Base-by-base conservation (phyloP, 2,888 invertebrate species). In the Creontiades dilutus region DNA sequence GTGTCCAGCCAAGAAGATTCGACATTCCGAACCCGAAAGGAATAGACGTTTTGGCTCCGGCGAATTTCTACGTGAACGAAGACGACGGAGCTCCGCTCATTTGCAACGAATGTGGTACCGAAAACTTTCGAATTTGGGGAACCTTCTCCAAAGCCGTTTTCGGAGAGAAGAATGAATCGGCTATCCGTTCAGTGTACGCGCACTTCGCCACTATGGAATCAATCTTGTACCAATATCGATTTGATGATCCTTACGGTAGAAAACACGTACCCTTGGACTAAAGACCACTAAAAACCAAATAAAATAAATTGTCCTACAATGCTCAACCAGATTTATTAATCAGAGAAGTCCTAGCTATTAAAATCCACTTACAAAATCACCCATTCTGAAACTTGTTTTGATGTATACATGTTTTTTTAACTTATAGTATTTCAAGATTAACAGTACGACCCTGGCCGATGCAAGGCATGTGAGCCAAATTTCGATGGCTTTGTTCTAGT, bases 11-110 rank as follows among this genome's bases (percentile, higher is more conserved):
- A 12, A 52, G 11, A 52, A 61, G 61, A 61, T 52, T 52, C 11
- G 16, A 52, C 52, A 16, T 52, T 2, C 5, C 52, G 11, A 52
- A 52, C 52, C 52, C 52, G 2, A 52, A 52, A 52, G 16, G 52
- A 11, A 19, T 5, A 0, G 61, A 61, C 61, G 9, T 19, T 11
- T 9, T 19, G 61, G 14, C 61, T 0, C 61, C 61, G n/a, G n/a
- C 16, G 2, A 2, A 61, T n/a, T 61, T 61, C n/a, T 61, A 61
- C 61, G 61, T 3, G n/a, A 19, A 19, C 16, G 61, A 14, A 14
- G 61, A 61, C 61, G n/a, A 61, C 7, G 61, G 61, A 9, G 61
- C 61, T 16, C 61, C 61, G n/a, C 61, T 61, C 9, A 61, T 61
- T 9, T 61, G 61, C 61, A 19, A n/a, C 61, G 61, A 61, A 61